Base-by-base conservation (phyloP, 2,113 vertebrate genomes). In the Rhabdornis inornatus region DNA sequence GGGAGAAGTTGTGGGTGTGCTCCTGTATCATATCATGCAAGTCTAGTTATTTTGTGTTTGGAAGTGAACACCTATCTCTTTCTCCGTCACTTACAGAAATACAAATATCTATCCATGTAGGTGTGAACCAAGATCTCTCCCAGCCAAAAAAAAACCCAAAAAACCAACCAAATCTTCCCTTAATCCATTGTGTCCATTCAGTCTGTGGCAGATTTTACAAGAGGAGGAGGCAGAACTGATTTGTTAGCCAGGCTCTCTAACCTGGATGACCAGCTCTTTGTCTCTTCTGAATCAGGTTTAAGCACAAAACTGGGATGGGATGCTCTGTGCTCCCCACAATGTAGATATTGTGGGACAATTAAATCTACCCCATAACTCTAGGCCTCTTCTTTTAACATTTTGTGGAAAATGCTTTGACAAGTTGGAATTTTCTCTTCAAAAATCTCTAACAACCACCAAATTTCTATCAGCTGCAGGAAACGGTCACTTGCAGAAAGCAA, bases 1-100 rank as follows among this genome's bases (percentile, higher is more conserved):
- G 20, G 8, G 37, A 40, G 39, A 76, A 91, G 44, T 33, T 82
- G 39, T 27, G 35, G 15, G 3, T 47, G 30, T 4, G 1, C 37
- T 72, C 45, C n/a, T 52, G 2, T 40, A 6, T 35, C 42, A 22
- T 22, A 13, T n/a, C 28, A 5, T 8, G 3, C 1, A 0, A 31
- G 6, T 30, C 40, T 13, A 1, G 7, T 52, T 77, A 30, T 28
- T 74, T 69, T 82, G 8, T 66, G 15, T 61, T 56, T 57, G n/a
- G n/a, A 59, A 11, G 15, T 50, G 52, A 66, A 63, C 37, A 45
- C 15, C 20, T 37, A 13, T 42, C 21, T 47, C 20, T 55, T 85
- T 88, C 24, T 45, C 59, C 24, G 13, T 50, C 18, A 3, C 14
- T 47, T 71, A 30, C 4, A 4, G 22, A 75, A 44, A 75, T 33